Conservation (phyloP, 2,797 vertebrate species). For the Spondyliosoma cantharus region DNA sequence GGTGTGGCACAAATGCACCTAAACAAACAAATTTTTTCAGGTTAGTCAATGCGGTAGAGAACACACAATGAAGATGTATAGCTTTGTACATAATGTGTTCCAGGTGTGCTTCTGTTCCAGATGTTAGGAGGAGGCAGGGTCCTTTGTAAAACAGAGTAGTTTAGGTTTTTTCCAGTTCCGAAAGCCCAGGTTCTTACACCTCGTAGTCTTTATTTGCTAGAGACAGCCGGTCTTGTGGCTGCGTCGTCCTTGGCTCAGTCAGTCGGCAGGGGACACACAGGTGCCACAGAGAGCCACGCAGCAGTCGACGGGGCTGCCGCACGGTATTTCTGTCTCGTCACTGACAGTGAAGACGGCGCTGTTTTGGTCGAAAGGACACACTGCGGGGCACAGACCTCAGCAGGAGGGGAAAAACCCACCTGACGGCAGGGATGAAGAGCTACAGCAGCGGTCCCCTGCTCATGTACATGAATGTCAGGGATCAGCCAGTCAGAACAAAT, state of each 20-base stretch:
- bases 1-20: slow-evolving; percentile 30
- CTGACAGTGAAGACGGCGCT: slow-evolving; percentile 61
- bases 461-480: slow-evolving; percentile 55
- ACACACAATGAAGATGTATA: slow-evolving; percentile 4
- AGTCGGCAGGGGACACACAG: slow-evolving; percentile 72
- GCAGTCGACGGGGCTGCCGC: slow-evolving; percentile 66
- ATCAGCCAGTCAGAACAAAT: slow-evolving; percentile 71
- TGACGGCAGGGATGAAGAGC: slow-evolving; percentile 49
- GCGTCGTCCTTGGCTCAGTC: slow-evolving; percentile 77
- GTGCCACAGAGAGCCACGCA: slow-evolving; percentile 69
- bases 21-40: slow-evolving; percentile 36
- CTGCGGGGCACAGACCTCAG: slow-evolving; percentile 63
- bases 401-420: slow-evolving; percentile 59
- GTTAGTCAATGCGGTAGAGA: not conserved
- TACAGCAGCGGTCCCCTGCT: slow-evolving; percentile 27
- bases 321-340: slow-evolving; percentile 63
- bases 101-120: slow-evolving; percentile 11
- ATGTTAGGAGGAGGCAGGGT: not conserved
- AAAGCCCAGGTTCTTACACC: slow-evolving; percentile 32
- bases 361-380: slow-evolving; percentile 69
- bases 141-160: not conserved
- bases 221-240: slow-evolving; percentile 51
- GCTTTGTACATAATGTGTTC: slow-evolving; percentile 11
- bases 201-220: slow-evolving; percentile 30
- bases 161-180: slow-evolving; percentile 3